Evolutionary conservation across 2,888 invertebrate genomes (phyloP).

Genomic region (Tolmerus cingulatus): DNA sequence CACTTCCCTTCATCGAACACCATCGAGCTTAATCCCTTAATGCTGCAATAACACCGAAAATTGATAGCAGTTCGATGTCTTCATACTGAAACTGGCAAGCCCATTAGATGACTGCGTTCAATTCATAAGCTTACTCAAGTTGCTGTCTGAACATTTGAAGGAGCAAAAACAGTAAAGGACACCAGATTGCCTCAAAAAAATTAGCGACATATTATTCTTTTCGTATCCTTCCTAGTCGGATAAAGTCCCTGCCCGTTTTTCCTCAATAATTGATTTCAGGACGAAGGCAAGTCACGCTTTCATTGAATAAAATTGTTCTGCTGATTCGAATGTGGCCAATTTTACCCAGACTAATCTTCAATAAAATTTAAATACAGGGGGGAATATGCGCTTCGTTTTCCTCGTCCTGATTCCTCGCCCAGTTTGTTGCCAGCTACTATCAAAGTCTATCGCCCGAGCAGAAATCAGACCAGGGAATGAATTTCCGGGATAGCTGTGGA

Average conservation of each 20-base stretch:
- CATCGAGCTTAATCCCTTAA: conserved; percentile 46
- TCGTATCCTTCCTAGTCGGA: conserved; percentile 7
- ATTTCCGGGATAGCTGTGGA: conserved; percentile 36
- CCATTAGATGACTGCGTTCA: conserved; percentile 29
- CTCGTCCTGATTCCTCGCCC: background rate
- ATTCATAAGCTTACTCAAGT: conserved; percentile 20
- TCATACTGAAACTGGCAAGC: conserved; percentile 42
- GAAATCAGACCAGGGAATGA: conserved; percentile 9
- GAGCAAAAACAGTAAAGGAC: background rate
- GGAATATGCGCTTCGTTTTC: background rate
- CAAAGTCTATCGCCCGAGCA: background rate
- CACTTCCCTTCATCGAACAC: conserved; percentile 36
- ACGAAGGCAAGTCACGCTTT: conserved; percentile 6
- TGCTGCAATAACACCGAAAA: conserved; percentile 47
- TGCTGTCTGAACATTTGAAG: conserved; percentile 18
- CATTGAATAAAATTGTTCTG: conserved; percentile 25
- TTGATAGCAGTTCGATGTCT: conserved; percentile 47
- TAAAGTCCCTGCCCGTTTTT: background rate
- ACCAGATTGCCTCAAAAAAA: background rate
- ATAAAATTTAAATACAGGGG: conserved; percentile 42
- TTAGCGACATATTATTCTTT: conserved; percentile 26
- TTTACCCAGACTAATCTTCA: background rate
- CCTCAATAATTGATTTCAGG: conserved; percentile 47
- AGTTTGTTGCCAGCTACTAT: background rate
- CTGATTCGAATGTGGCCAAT: background rate